Conservation (phyloP, 2,113 vertebrate species). For the Coracopsis vasa region DNA sequence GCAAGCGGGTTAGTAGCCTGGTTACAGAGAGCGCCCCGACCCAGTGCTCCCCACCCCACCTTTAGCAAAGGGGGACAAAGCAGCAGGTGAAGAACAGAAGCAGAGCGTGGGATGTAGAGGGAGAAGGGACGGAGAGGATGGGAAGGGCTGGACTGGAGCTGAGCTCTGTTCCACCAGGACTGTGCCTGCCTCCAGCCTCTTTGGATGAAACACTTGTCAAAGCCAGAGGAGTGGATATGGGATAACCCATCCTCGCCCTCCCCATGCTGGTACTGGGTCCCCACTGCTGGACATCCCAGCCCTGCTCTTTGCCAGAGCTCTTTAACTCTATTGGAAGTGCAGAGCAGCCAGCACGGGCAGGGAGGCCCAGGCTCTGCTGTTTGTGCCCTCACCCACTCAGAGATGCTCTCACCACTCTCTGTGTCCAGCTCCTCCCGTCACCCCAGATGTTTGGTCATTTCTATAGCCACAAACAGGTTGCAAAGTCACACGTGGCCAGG, state of each 20-base stretch:
- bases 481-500: fast-evolving
- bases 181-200: not conserved
- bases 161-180: not conserved
- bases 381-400: fast-evolving
- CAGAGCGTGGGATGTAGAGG: not conserved
- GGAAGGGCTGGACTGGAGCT: not conserved
- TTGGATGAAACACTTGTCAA: not conserved
- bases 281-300: not conserved
- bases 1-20: not conserved
- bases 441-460: not conserved
- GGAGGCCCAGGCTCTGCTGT: not conserved
- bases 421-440: fast-evolving
- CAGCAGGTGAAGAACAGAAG: not conserved
- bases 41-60: not conserved
- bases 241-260: not conserved
- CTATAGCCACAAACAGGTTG: not conserved
- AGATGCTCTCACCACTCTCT: not conserved
- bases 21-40: not conserved
- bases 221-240: not conserved
- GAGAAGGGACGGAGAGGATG: not conserved
- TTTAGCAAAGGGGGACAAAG: not conserved
- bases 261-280: fast-evolving
- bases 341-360: not conserved
- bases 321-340: not conserved
- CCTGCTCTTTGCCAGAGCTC: not conserved